Base-by-base conservation (phyloP, 2,888 invertebrate genomes). In the Diloba caeruleocephala region DNA sequence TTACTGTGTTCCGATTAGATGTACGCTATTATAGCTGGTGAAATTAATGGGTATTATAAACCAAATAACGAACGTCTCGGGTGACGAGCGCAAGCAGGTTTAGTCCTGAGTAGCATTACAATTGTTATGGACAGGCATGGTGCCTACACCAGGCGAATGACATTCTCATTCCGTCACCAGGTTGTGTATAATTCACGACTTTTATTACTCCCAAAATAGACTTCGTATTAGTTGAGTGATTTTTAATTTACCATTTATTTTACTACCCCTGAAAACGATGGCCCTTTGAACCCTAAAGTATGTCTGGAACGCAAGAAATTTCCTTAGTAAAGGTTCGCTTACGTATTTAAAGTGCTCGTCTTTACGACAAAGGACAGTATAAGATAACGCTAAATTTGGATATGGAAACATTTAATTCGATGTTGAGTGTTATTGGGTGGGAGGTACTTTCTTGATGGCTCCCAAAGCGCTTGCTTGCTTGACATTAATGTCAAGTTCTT, bases 191-290 rank as follows among this genome's bases (percentile, higher is more conserved):
- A 5, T 4, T 21, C 21, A 1, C 5, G 6, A 21, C 1, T 21
- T 21, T 21, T 21, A 28, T 13, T 12, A 2, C 8, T 9, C 1
- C 5, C 15, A 21, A 26, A 48, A 49, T 37, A 29, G 17, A 37
- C 13, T 49, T 42, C 21, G 6, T 21, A 7, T 3, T 7, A 13
- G 23, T 33, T 13, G 2, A 51, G 42, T 32, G 34, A 48, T 46
- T 57, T 66, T 52, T 44, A 52, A 63, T 63, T 63, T 59, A 52
- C 39, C 29, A 31, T 31, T 21, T 17, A 33, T 69, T 68, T 64
- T 52, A 65, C 32, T 59, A 34, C 23, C 31, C 31, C 12, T 46
- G 14, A 46, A 48, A 38, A 17, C 29, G n/a, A 52, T 55, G 12
- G 21, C 36, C 50, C 50, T 48, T 41, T 60, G 50, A 63, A 56